Evolutionary conservation across 2,797 vertebrate species (phyloP), one percentile per base, ranked within the genome.

Genomic region (Babyrousa celebensis): DNA sequence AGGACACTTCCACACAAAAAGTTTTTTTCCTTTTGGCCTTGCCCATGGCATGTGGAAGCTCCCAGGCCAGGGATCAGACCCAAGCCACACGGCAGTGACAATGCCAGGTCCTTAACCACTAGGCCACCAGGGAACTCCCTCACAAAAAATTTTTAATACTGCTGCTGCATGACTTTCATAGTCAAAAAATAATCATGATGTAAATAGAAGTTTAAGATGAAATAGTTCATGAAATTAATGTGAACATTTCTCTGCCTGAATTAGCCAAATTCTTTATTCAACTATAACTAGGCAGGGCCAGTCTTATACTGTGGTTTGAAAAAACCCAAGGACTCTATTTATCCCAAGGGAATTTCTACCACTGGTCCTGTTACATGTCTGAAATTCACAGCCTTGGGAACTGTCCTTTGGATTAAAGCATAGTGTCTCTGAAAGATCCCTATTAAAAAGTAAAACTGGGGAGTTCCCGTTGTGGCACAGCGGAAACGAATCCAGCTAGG

Each of bases 321-420:
- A 54, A 77, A 75, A 32, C 32, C 36, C 14, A 12, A 15, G 36
- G 54, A 63, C 9, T 5, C 48, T 5, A 25, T 27, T 85, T 43
- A 4, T 15, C 71, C 15, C 43, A 21, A 43, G 25, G 15, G 3
- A 10, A 21, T 23, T 58, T 27, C 23, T 36, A 2, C 60, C 2
- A 9, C n/a, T 18, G 23, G 16, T 21, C 54, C 72, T 65, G 8
- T 14, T 14, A 29, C 32, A 9, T 5, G 16, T 23, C 80, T 14
- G 17, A 36, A 12, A 6, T 5, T 17, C 20, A 23, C 54, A 2
- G 14, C 7, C 0, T 21, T 0, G 21, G 65, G 32, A 29, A 6
- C 21, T 3, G 0, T 17, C n/a, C 15, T 67, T 8, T 10, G 62
- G 54, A n/a, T n/a, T 11, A 40, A 15, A 68, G 83, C 36, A 20